phyloP scores from a whole-genome alignment of 2,113 vertebrate genomes.

The Camelus bactrianus region DNA sequence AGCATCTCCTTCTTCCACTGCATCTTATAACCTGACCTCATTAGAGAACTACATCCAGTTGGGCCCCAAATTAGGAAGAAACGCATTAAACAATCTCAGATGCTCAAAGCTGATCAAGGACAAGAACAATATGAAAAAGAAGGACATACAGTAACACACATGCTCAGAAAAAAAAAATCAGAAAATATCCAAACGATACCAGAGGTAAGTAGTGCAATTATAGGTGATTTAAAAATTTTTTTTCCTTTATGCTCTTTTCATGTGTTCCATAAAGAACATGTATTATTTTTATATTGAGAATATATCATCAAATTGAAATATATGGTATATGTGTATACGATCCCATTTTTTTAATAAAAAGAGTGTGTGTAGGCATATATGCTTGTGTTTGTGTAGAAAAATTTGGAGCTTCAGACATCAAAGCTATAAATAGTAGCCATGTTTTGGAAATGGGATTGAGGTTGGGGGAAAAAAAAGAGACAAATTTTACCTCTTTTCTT shows the following conservation, averaged over 20 bases:
- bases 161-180: background rate
- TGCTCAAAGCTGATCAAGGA: background rate
- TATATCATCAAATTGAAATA: background rate
- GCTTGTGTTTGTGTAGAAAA: background rate
- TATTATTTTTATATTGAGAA: constrained; percentile 26
- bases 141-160: background rate
- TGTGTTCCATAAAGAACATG: background rate
- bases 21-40: background rate
- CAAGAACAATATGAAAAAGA: background rate
- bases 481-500: background rate
- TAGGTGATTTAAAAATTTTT: background rate
- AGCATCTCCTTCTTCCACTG: background rate
- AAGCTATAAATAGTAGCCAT: background rate
- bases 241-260: background rate
- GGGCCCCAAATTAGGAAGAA: background rate
- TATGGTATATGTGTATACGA: background rate
- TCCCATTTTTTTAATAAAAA: constrained; percentile 18
- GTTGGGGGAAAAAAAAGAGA: background rate
- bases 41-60: background rate
- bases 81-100: background rate
- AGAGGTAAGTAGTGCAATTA: background rate
- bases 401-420: background rate
- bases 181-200: background rate
- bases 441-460: background rate
- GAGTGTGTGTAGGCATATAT: background rate